Conservation (phyloP, 1,140 invertebrate genomes). For the Scaptodrosophila lebanonensis region DNA sequence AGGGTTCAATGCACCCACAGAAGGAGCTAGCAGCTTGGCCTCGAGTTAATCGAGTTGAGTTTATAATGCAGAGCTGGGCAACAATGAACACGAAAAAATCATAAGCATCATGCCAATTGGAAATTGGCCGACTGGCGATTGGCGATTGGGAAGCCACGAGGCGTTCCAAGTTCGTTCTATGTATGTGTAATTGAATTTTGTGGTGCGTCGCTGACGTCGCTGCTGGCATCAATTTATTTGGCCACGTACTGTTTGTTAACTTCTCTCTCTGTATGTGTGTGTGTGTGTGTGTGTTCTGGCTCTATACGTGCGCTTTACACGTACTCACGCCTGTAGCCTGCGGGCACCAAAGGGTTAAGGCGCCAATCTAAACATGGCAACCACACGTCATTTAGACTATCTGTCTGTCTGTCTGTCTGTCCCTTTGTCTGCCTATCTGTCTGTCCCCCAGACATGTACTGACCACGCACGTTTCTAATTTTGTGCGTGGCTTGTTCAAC, state of each 20-base stretch:
- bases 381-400: constrained; percentile 22
- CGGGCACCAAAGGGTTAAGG: constrained; percentile 50
- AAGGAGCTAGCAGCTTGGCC: background rate
- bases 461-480: constrained; percentile 65
- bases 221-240: constrained; percentile 65
- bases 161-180: too few species aligned
- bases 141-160: constrained; percentile 17
- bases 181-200: constrained; percentile 65
- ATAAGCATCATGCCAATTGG: constrained; percentile 30
- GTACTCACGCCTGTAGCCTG: constrained; percentile 1
- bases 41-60: constrained; percentile 6
- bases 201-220: constrained; percentile 40
- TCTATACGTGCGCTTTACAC: constrained; percentile 62
- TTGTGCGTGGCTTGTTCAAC: constrained; percentile 66
- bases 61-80: constrained; percentile 3
- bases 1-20: constrained; percentile 48
- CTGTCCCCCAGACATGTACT: constrained; percentile 3
- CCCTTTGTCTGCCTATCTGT: constrained; percentile 9
- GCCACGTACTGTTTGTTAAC: constrained; percentile 57
- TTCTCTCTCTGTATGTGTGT: constrained; percentile 6
- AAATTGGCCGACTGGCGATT: constrained; percentile 8
- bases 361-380: constrained; percentile 52
- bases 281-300: constrained; percentile 18
- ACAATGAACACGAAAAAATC: constrained; percentile 37
- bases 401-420: background rate